phyloP scores from a whole-genome alignment of 2,888 invertebrate genomes.

The Caenorhabditis angaria region DNA sequence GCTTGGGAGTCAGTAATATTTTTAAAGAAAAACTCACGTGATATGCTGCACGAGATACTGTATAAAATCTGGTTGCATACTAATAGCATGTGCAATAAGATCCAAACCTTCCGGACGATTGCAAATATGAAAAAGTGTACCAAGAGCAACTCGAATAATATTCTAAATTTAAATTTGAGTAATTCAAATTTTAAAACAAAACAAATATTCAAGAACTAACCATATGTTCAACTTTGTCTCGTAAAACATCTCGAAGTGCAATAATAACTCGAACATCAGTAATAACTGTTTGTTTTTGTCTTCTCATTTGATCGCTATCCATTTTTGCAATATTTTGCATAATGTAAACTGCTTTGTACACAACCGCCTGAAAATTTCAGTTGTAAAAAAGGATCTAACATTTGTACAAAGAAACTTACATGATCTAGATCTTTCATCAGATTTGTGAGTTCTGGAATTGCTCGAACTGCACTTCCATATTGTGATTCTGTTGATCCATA shows the following conservation, averaged over 20 bases:
- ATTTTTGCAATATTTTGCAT: constrained; percentile 63
- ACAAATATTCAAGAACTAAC: constrained; percentile 22
- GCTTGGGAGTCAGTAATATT: constrained; percentile 5
- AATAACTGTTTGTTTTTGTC: constrained; percentile 43
- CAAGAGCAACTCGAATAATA: constrained; percentile 54
- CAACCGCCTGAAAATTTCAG: constrained; percentile 52
- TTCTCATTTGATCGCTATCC: constrained; percentile 49
- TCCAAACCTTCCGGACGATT: constrained; percentile 58
- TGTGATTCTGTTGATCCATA: constrained; percentile 26
- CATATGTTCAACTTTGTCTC: constrained; percentile 34
- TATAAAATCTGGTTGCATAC: constrained; percentile 38
- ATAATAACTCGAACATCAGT: constrained; percentile 43
- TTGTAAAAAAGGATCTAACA: background rate
- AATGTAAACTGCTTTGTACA: constrained; percentile 57
- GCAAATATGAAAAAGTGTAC: constrained; percentile 62
- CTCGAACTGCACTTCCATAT: constrained; percentile 35
- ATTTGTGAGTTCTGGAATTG: constrained; percentile 63
- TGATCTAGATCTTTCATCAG: constrained; percentile 64
- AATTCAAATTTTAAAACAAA: background rate
- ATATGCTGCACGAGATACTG: constrained; percentile 42
- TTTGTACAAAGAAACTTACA: constrained; percentile 25
- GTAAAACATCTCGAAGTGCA: constrained; percentile 47
- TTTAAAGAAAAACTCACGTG: constrained; percentile 24
- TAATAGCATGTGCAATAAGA: constrained; percentile 36
- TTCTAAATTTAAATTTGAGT: constrained; percentile 47